Evolutionary conservation across 1,140 invertebrate species (phyloP).

Genomic region (Heterodera carotae): DNA sequence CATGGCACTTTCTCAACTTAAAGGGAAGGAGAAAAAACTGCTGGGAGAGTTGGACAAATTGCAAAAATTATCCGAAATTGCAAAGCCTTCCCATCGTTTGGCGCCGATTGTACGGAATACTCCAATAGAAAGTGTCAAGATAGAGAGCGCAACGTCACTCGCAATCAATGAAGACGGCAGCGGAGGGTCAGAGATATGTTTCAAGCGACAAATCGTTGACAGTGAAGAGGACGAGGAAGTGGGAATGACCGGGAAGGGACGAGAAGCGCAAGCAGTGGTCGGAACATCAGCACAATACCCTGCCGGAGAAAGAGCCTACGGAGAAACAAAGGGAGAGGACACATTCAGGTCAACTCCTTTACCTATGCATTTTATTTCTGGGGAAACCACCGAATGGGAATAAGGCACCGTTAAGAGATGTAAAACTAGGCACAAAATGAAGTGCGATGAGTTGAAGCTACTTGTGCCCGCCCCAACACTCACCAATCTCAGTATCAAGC

Average conservation of each 20-base stretch:
- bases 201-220: not conserved
- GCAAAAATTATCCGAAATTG: slow-evolving; percentile 30
- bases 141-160: slow-evolving; percentile 14
- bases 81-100: slow-evolving; percentile 31
- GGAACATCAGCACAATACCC: not conserved
- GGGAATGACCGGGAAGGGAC: not conserved
- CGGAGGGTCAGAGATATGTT: not conserved
- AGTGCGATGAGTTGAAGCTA: too few relatives aligned
- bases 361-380: too few relatives aligned
- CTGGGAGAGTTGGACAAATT: slow-evolving; percentile 22
- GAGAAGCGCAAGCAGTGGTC: not conserved
- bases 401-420: too few relatives aligned
- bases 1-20: slow-evolving; percentile 40
- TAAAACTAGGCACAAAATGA: too few relatives aligned
- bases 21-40: slow-evolving; percentile 33
- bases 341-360: not conserved
- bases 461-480: too few relatives aligned
- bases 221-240: slow-evolving; percentile 18
- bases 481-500: too few relatives aligned
- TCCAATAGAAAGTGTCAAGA: slow-evolving; percentile 4
- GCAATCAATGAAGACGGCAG: slow-evolving; percentile 19
- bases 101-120: slow-evolving; percentile 4
- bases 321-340: not conserved
- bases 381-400: too few relatives aligned
- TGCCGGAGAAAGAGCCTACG: not conserved